Evolutionary conservation across 2,797 vertebrate genomes (phyloP).

Genomic region (Benthosema pterotum): DNA sequence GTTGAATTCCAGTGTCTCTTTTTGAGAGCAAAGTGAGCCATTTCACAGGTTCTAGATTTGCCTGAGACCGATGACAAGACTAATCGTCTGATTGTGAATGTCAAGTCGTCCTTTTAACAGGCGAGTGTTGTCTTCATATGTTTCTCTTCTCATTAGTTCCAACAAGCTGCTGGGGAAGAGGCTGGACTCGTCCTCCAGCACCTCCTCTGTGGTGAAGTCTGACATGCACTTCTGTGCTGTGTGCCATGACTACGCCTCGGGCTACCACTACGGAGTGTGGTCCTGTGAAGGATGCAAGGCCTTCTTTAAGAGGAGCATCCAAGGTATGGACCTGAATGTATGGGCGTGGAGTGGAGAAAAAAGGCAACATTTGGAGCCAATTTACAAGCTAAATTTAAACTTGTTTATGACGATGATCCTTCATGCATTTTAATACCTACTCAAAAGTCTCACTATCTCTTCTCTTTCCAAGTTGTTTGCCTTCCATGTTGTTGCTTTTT

Average conservation of each 20-base stretch:
- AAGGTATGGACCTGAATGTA: constrained; percentile 80
- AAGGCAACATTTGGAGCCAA: background rate
- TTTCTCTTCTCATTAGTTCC: constrained; percentile 41
- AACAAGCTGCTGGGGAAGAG: constrained; percentile 66
- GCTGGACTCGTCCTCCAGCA: constrained; percentile 65
- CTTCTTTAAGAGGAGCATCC: constrained; percentile 99
- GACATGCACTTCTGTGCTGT: constrained; percentile 95
- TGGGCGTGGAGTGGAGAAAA: too few relatives aligned
- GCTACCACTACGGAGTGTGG: constrained; percentile 99
- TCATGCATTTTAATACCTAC: too few relatives aligned
- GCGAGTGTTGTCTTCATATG: background rate
- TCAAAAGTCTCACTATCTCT: too few relatives aligned
- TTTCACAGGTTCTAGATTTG: too few relatives aligned
- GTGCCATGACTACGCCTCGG: constrained; percentile 95
- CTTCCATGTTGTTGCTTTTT: too few relatives aligned
- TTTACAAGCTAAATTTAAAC: background rate
- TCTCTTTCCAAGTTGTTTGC: too few relatives aligned
- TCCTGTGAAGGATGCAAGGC: constrained; percentile 99
- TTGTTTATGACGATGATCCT: background rate
- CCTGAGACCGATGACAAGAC: constrained; percentile 15
- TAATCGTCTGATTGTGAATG: constrained; percentile 35
- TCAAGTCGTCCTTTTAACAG: constrained; percentile 51
- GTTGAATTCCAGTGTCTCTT: too few relatives aligned
- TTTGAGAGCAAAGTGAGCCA: too few relatives aligned
- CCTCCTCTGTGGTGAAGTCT: constrained; percentile 68